Base-by-base conservation (phyloP, 2,888 invertebrate genomes). In the Phrixothrix hirtus region DNA sequence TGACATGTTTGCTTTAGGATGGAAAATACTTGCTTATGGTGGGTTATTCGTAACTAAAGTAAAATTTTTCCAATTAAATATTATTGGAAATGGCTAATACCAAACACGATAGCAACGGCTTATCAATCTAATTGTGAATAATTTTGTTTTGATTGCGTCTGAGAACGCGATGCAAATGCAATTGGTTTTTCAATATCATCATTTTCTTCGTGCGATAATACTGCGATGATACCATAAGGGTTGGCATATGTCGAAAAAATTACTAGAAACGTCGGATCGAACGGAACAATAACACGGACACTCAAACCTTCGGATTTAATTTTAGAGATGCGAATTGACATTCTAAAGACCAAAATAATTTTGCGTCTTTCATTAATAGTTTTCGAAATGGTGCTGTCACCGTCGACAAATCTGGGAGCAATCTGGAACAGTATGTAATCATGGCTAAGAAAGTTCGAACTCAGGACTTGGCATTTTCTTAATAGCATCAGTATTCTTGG, bases 161-260 rank as follows among this genome's bases (percentile, higher is more conserved):
- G 27, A 0, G 52, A 10, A 10, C 52, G 25, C 29, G 52, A 56
- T 14, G 34, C 41, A 59, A 49, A 75, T 1, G 68, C 68, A 32
- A 73, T 68, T 0, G 72, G 72, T 59, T 64, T 51, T 54, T 73
- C 70, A n/a, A 36, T n/a, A n/a, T n/a, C 1, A 2, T 11, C 12
- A 60, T 72, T n/a, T 11, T 6, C 9, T 5, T 16, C 5, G 9
- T 42, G 42, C 7, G 64, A 66, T 34, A 69, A 53, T 1, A 73
- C 70, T 9, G 69, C 65, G 9, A 69, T 70, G 25, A 70, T 39
- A 12, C 71, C 72, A 59, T 73, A 71, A 9, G 21, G 11, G 9
- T 21, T 36, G n/a, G 25, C 36, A 11, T 16, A 17, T 2, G 68
- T 66, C 2, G 69, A 66, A 11, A 73, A 32, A 27, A 51, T 41